These are phyloP conservation scores for Python bivittatus DNA, from an alignment of 2,113 vertebrate species.

Conservation along the genomic window DNA sequence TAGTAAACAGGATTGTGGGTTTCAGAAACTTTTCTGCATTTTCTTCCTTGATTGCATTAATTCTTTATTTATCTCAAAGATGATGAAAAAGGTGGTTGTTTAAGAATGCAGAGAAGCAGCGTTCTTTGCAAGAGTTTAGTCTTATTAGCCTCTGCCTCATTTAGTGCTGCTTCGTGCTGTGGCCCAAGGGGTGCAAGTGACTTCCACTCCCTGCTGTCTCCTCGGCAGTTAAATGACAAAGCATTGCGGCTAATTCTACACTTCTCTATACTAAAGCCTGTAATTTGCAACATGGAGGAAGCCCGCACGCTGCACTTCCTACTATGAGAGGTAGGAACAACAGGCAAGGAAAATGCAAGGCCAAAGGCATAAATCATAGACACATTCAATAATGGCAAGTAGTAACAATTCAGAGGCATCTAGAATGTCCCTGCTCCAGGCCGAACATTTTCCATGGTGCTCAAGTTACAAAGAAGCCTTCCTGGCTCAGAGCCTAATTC, in stretches of 20 bases:
- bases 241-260: neutral
- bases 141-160: neutral
- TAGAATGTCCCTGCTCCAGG: neutral
- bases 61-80: neutral
- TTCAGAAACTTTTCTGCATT: neutral
- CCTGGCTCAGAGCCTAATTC: too few relatives aligned
- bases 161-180: neutral
- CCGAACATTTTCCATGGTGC: neutral
- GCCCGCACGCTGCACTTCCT: neutral
- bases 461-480: too few relatives aligned
- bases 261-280: neutral
- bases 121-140: neutral
- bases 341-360: neutral
- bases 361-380: neutral
- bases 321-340: neutral
- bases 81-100: neutral
- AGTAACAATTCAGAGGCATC: neutral
- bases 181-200: neutral
- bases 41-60: neutral
- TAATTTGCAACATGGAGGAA: neutral
- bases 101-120: neutral
- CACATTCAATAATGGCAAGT: neutral
- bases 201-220: neutral
- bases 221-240: conserved; percentile 13
- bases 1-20: neutral